Conservation (phyloP, 2,797 vertebrate species). For the Sylvilagus floridanus region DNA sequence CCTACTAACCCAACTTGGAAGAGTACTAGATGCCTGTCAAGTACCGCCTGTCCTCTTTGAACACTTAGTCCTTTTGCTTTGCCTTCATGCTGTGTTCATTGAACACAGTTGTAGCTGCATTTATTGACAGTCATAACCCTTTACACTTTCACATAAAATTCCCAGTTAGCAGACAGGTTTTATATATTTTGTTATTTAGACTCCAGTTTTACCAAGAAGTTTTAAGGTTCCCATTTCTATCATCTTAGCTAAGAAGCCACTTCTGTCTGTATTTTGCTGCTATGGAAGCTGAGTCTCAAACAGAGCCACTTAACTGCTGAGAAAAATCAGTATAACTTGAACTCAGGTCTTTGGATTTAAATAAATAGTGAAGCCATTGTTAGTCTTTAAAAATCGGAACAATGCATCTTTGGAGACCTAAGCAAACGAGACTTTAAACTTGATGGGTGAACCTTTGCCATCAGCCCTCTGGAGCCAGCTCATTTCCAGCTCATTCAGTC, state of each 20-base stretch:
- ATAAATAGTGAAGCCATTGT: slow-evolving; percentile 30
- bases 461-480: background rate
- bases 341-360: background rate
- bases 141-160: background rate
- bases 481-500: slow-evolving; percentile 2
- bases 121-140: background rate
- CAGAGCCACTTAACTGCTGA: background rate
- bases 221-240: background rate
- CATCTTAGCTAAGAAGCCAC: background rate
- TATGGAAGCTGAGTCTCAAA: background rate
- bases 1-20: background rate
- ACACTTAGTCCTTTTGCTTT: background rate
- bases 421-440: slow-evolving; percentile 34
- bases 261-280: background rate
- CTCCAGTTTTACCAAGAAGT: background rate
- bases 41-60: background rate
- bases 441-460: background rate
- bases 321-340: background rate
- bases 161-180: background rate
- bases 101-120: background rate
- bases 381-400: slow-evolving; percentile 7
- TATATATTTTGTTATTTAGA: background rate
- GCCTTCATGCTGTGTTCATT: background rate
- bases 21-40: background rate
- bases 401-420: background rate